phyloP scores from a whole-genome alignment of 1,140 invertebrate genomes.

The Ceratina japonica region DNA sequence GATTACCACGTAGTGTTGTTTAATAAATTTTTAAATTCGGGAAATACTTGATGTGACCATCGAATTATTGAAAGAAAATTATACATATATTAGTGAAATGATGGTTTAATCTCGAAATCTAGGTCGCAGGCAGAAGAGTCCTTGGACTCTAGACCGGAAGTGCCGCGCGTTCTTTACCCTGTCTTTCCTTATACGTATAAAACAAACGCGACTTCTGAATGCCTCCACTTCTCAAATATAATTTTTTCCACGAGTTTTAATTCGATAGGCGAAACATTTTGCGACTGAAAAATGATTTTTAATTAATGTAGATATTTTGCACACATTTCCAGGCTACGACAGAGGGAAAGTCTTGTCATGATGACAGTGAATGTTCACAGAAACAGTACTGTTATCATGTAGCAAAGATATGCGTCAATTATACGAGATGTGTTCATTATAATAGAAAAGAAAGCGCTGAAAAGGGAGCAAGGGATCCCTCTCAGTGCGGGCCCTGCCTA shows the following conservation, averaged over 20 bases:
- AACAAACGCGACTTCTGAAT: background rate
- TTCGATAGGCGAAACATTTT: too few species aligned
- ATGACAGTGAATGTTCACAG: slow-evolving; percentile 65
- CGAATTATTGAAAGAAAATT: background rate
- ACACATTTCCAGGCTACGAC: slow-evolving; percentile 26
- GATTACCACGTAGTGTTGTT: too few species aligned
- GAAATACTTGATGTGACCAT: too few species aligned
- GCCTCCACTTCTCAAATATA: too few species aligned
- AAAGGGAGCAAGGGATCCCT: slow-evolving; percentile 58
- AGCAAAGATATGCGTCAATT: slow-evolving; percentile 67
- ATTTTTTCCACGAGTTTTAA: too few species aligned
- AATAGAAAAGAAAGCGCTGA: slow-evolving; percentile 60
- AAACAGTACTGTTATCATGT: slow-evolving; percentile 70
- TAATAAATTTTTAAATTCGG: too few species aligned
- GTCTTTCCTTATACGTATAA: background rate
- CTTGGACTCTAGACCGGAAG: background rate
- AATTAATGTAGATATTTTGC: background rate
- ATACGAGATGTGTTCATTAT: slow-evolving; percentile 65
- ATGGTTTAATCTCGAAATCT: background rate
- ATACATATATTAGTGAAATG: background rate
- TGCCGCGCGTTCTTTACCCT: background rate
- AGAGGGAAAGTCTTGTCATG: slow-evolving; percentile 53
- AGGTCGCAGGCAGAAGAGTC: background rate
- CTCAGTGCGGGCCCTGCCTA: slow-evolving; percentile 69
- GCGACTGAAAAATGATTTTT: too few species aligned